These are phyloP conservation scores for Lanistes nyassanus DNA, from an alignment of 1,140 invertebrate genomes.

Conservation along the genomic window DNA sequence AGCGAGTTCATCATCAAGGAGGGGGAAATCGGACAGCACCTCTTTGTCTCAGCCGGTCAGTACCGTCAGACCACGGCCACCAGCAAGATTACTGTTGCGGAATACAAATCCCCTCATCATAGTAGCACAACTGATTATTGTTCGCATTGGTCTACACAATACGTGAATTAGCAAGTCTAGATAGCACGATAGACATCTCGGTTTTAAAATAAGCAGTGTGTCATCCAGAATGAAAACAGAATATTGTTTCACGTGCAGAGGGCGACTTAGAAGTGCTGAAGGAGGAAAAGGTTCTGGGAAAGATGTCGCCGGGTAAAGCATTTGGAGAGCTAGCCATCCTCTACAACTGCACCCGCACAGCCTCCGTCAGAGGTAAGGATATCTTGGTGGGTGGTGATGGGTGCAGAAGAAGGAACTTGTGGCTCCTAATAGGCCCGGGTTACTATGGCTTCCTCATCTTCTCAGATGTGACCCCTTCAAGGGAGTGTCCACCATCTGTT, in stretches of 20 bases:
- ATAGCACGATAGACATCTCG: neutral
- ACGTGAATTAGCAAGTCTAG: no score
- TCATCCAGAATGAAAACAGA: neutral
- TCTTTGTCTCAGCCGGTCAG: conserved; percentile 97
- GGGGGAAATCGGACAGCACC: conserved; percentile 96
- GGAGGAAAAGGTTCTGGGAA: conserved; percentile 57
- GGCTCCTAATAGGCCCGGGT: no score
- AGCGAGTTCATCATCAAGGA: conserved; percentile 96
- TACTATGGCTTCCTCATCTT: no score
- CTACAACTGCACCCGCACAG: conserved; percentile 67
- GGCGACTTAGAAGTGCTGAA: conserved; percentile 65
- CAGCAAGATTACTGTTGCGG: no score
- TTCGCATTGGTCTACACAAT: neutral
- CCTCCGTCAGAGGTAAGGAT: conserved; percentile 63
- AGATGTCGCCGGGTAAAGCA: conserved; percentile 58
- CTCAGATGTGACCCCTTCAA: no score
- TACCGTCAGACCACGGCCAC: no score
- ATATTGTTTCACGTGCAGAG: conserved; percentile 50
- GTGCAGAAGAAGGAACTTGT: no score
- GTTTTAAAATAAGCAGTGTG: neutral
- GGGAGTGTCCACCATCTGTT: no score
- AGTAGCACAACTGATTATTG: neutral
- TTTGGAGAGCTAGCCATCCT: conserved; percentile 67
- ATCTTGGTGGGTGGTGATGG: no score
- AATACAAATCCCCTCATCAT: neutral